phyloP scores from a whole-genome alignment of 2,797 vertebrate genomes.

The Epinephelus coioides region DNA sequence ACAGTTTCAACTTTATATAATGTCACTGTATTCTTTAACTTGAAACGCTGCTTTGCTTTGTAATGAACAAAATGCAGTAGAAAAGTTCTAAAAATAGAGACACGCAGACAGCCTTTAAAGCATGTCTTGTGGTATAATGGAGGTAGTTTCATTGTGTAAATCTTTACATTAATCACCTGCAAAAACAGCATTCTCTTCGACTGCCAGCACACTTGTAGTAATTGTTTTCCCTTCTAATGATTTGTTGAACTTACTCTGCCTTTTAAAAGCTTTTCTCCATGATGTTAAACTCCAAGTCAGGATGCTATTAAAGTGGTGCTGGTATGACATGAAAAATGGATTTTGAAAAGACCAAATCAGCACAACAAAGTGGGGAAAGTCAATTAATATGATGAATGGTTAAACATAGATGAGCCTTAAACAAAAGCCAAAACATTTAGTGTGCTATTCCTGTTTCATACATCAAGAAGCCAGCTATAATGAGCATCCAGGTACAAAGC shows the following conservation, averaged over 20 bases:
- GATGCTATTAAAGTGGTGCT: slow-evolving; percentile 51
- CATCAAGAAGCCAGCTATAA: slow-evolving; percentile 71
- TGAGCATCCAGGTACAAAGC: slow-evolving; percentile 77
- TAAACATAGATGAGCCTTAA: slow-evolving; percentile 55
- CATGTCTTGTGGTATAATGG: slow-evolving; percentile 6
- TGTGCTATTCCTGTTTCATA: slow-evolving; percentile 69
- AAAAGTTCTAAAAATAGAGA: slow-evolving; percentile 12
- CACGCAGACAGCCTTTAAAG: neutral
- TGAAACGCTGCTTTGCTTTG: slow-evolving; percentile 2
- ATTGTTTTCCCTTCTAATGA: slow-evolving; percentile 46
- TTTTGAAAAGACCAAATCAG: slow-evolving; percentile 69
- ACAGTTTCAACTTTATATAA: neutral
- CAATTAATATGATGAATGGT: slow-evolving; percentile 79
- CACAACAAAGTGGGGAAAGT: slow-evolving; percentile 72
- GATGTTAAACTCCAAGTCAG: slow-evolving; percentile 45
- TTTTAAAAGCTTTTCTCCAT: slow-evolving; percentile 23
- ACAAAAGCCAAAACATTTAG: slow-evolving; percentile 76
- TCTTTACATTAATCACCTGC: slow-evolving; percentile 51
- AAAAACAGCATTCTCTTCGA: slow-evolving; percentile 51
- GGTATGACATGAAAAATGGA: slow-evolving; percentile 71
- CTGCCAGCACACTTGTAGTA: slow-evolving; percentile 20
- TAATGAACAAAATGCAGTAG: neutral
- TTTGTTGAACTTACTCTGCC: slow-evolving; percentile 24
- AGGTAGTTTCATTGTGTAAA: slow-evolving; percentile 23
- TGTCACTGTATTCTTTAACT: slow-evolving; percentile 1